phyloP scores from a whole-genome alignment of 2,797 vertebrate species.

The Peromyscus aztecus region DNA sequence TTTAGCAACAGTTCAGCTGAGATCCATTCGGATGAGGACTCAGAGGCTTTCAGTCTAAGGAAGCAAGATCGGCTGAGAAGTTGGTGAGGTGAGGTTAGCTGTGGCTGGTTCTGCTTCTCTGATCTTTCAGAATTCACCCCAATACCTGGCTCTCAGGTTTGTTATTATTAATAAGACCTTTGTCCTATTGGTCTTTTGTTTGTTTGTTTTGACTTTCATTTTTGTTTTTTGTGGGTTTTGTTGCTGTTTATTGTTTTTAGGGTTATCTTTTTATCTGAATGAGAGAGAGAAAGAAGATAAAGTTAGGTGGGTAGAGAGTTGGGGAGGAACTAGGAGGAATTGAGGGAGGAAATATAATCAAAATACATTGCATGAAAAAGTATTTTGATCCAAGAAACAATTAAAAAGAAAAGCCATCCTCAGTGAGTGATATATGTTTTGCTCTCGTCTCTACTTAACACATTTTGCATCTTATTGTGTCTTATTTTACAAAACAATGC shows the following conservation, averaged over 20 bases:
- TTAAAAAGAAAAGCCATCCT: background rate
- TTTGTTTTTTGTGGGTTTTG: background rate
- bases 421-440: background rate
- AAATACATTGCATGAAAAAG: background rate
- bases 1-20: too few relatives aligned
- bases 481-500: background rate
- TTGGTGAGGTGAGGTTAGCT: too few relatives aligned
- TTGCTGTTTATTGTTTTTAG: background rate
- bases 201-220: background rate
- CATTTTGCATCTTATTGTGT: background rate
- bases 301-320: background rate
- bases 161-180: too few relatives aligned
- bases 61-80: too few relatives aligned
- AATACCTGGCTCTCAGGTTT: too few relatives aligned
- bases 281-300: background rate
- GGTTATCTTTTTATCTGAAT: background rate
- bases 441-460: background rate
- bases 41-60: too few relatives aligned
- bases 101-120: too few relatives aligned
- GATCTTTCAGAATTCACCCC: too few relatives aligned
- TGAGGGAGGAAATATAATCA: background rate
- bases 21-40: too few relatives aligned
- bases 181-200: background rate
- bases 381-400: background rate
- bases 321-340: background rate